Evolutionary conservation across 2,888 invertebrate species (phyloP).

Genomic region (Pyrrhia umbra): DNA sequence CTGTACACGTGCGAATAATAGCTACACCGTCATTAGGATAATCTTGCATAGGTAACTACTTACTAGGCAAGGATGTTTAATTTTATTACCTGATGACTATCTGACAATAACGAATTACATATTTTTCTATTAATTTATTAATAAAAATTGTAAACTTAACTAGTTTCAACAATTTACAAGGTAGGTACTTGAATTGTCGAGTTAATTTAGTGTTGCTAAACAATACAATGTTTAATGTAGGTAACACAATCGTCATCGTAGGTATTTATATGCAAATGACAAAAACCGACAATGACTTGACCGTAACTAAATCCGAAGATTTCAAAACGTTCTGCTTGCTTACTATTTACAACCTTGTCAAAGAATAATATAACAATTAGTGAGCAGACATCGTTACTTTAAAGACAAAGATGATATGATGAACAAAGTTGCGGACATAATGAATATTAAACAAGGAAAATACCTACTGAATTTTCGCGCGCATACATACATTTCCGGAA

Average conservation of each 20-base stretch:
- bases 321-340: conserved; percentile 51
- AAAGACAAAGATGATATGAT: conserved; percentile 47
- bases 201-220: conserved; percentile 12
- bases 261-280: conserved; percentile 41
- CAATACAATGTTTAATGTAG: conserved; percentile 38
- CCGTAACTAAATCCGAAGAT: conserved; percentile 58
- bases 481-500: conserved; percentile 44
- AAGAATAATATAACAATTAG: conserved; percentile 53
- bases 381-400: conserved; percentile 44
- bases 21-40: conserved; percentile 33
- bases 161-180: not conserved
- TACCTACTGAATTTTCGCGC: conserved; percentile 42
- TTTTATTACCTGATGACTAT: conserved; percentile 13
- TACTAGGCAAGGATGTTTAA: conserved; percentile 13
- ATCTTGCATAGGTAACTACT: conserved; percentile 32
- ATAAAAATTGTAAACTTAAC: not conserved
- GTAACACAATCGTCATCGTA: conserved; percentile 25
- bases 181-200: not conserved
- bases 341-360: conserved; percentile 54
- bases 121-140: conserved; percentile 1
- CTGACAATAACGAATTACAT: not conserved
- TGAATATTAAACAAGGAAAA: conserved; percentile 58
- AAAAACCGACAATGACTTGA: conserved; percentile 48
- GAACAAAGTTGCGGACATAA: conserved; percentile 48
- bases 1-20: conserved; percentile 45